These are phyloP conservation scores for Dynastes hyllus DNA, from an alignment of 2,888 invertebrate genomes.

Conservation along the genomic window DNA sequence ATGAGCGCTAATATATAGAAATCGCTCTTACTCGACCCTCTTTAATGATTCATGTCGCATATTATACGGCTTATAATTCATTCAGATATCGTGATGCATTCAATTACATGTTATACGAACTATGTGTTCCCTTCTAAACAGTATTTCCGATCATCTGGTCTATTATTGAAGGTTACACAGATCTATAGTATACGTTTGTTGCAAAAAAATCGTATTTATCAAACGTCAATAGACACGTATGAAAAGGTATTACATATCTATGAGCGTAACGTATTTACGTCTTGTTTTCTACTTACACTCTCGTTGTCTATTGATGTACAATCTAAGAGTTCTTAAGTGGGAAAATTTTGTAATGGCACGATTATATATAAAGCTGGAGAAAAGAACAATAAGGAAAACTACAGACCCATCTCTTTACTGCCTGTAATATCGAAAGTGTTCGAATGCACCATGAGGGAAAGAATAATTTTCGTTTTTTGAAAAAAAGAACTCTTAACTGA, in stretches of 20 bases:
- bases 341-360: too few relatives aligned
- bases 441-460: too few relatives aligned
- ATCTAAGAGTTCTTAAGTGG: too few relatives aligned
- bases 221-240: background rate
- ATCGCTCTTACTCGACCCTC: constrained; percentile 27
- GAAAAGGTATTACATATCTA: background rate
- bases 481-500: too few relatives aligned
- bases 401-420: too few relatives aligned
- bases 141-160: constrained; percentile 20
- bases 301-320: background rate
- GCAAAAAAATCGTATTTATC: background rate
- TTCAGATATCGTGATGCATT: constrained; percentile 12
- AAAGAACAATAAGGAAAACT: too few relatives aligned
- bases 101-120: background rate
- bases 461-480: too few relatives aligned
- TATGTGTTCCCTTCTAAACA: constrained; percentile 5
- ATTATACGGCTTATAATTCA: background rate
- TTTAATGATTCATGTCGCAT: constrained; percentile 24
- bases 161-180: background rate
- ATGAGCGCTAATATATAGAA: constrained; percentile 6
- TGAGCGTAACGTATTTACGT: background rate
- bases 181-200: background rate
- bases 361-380: too few relatives aligned
- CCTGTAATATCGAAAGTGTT: too few relatives aligned
- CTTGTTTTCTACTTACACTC: constrained; percentile 19